Evolutionary conservation across 2,888 invertebrate species (phyloP), one percentile per base, ranked within the genome.

Genomic region (Pollenia angustigena): DNA sequence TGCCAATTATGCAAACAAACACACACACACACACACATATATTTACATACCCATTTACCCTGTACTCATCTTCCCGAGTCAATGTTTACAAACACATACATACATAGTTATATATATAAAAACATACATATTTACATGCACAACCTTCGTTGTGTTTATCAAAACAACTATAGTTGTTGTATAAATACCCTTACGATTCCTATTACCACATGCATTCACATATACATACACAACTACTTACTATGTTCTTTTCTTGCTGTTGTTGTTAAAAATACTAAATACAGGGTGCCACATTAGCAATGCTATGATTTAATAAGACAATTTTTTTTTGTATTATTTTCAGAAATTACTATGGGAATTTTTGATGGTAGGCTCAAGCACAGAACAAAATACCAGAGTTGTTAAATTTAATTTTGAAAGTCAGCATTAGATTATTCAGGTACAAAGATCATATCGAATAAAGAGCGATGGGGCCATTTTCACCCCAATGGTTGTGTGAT

Each of bases 101-200:
- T n/a, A 23, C 3, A 6, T 7, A 2, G 1, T 18, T 2, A 44
- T 12, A 46, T 18, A 9, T 11, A 42, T 40, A 10, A 10, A 8
- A 14, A 9, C 44, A 48, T 14, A 40, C 56, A 12, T 46, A 46
- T 64, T 32, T 89, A 81, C 81, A 64, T 90, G 89, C 89, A 90
- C 90, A 91, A 90, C 81, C 80, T 87, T 78, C 81, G 60, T 71
- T 62, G 78, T 81, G 66, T 84, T 83, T 85, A 84, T 83, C 85
- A 85, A 83, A 85, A 84, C 80, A 87, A 85, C 62, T 78, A 32
- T 32, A 32, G 32, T 32, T 32, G 32, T 32, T 32, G 32, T 32
- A 32, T 32, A 79, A 87, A 87, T 81, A 56, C 75, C 81, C 72
- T 79, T 69, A 78, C 80, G 74, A 80, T 68, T 60, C 48, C 72